A percentile compares a stretch with the other conserved stretches of the same genome.
phyloP scores from a whole-genome alignment of 2,888 invertebrate species.

The Diploptera punctata region DNA sequence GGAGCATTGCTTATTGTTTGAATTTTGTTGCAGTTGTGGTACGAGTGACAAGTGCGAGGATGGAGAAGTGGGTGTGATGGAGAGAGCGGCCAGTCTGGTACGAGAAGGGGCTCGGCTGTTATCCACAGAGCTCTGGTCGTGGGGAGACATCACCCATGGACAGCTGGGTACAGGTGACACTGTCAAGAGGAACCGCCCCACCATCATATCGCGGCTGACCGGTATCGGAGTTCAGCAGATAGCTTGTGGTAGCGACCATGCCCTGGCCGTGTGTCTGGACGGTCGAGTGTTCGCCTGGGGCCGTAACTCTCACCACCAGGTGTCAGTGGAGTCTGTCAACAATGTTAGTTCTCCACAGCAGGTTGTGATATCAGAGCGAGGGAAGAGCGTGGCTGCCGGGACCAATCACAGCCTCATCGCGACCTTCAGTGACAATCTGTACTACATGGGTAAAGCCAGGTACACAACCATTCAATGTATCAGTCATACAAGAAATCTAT shows the following conservation, averaged over 20 bases:
- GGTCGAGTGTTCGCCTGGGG: constrained; percentile 87
- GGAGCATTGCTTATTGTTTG: too few relatives aligned
- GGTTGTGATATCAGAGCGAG: constrained; percentile 53
- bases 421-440: constrained; percentile 70
- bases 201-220: constrained; percentile 69
- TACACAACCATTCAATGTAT: too few relatives aligned
- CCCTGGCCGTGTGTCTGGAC: constrained; percentile 78
- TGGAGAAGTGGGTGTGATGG: constrained; percentile 64
- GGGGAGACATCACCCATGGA: constrained; percentile 77
- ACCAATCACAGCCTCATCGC: constrained; percentile 70
- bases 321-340: constrained; percentile 54
- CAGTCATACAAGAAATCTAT: too few relatives aligned
- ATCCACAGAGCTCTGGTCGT: constrained; percentile 82
- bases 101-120: constrained; percentile 67
- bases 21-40: constrained; percentile 63
- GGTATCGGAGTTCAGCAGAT: constrained; percentile 76
- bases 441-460: constrained; percentile 69
- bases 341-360: constrained; percentile 38
- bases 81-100: constrained; percentile 64
- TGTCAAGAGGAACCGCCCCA: constrained; percentile 73
- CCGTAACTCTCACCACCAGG: constrained; percentile 75
- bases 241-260: constrained; percentile 75
- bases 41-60: constrained; percentile 67
- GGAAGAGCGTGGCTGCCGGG: constrained; percentile 69
- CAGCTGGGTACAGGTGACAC: constrained; percentile 84